Conservation (phyloP, 2,888 invertebrate genomes). For the Spisula subtruncata region DNA sequence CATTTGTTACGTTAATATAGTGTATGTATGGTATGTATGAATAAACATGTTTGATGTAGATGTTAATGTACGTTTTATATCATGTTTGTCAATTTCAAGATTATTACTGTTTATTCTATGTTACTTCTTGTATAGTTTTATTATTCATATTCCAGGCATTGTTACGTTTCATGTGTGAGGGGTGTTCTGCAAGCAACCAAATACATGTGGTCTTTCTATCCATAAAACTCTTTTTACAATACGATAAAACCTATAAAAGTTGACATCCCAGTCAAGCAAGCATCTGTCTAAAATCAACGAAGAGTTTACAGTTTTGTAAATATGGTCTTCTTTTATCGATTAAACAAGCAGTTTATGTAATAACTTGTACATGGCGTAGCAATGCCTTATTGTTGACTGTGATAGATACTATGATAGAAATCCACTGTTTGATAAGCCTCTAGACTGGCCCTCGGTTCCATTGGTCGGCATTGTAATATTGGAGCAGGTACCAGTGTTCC, state of each 20-base stretch:
- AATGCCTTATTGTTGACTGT: constrained; percentile 18
- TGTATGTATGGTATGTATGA: neutral
- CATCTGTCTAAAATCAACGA: too few relatives aligned
- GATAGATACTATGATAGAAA: neutral
- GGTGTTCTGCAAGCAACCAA: too few relatives aligned
- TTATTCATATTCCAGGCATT: neutral
- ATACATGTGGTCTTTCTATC: too few relatives aligned
- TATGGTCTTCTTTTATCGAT: too few relatives aligned
- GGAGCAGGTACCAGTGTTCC: too few relatives aligned
- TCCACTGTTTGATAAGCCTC: neutral
- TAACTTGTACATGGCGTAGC: neutral
- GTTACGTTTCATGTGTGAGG: neutral
- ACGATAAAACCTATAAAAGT: too few relatives aligned
- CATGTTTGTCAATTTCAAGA: neutral
- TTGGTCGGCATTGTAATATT: too few relatives aligned
- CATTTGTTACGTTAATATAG: neutral
- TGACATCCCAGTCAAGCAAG: too few relatives aligned
- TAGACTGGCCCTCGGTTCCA: neutral
- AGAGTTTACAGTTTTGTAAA: too few relatives aligned
- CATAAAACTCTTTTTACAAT: too few relatives aligned
- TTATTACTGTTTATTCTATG: neutral
- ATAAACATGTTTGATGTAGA: neutral
- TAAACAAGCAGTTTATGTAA: too few relatives aligned
- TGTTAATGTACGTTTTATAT: neutral
- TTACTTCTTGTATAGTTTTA: neutral